Conservation (phyloP, 2,797 vertebrate genomes). For the Melanotaenia maccullochi region DNA sequence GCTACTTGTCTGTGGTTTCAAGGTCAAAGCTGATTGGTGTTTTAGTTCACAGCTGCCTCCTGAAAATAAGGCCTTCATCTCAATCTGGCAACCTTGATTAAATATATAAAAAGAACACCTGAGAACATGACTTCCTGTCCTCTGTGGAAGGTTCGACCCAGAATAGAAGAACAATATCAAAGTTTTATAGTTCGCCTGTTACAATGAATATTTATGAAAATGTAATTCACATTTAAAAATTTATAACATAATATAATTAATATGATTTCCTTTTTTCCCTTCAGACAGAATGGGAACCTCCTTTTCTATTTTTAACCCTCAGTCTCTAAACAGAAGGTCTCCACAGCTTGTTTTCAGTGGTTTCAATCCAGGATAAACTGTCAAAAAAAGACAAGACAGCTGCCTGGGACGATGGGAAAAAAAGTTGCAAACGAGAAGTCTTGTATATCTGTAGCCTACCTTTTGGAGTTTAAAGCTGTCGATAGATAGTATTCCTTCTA, state of each 20-base stretch:
- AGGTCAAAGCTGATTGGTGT: background rate
- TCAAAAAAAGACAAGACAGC: too few relatives aligned
- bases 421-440: too few relatives aligned
- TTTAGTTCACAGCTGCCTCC: background rate
- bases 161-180: conserved; percentile 8
- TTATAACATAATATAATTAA: conserved; percentile 3
- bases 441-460: background rate
- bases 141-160: conserved; percentile 1
- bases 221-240: background rate
- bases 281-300: background rate
- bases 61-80: background rate
- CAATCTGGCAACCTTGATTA: background rate
- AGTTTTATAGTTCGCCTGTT: conserved; percentile 1
- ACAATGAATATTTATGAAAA: conserved; percentile 2
- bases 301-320: background rate
- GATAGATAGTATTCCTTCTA: background rate
- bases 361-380: background rate
- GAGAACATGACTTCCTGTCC: conserved; percentile 2
- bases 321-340: background rate
- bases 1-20: background rate
- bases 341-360: background rate
- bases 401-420: too few relatives aligned
- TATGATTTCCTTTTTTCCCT: background rate
- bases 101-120: background rate
- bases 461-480: background rate